Percentiles rank a stretch among this genome's conserved stretches.
Evolutionary conservation across 2,888 invertebrate genomes (phyloP).

Genomic region (Dryomyza anilis): DNA sequence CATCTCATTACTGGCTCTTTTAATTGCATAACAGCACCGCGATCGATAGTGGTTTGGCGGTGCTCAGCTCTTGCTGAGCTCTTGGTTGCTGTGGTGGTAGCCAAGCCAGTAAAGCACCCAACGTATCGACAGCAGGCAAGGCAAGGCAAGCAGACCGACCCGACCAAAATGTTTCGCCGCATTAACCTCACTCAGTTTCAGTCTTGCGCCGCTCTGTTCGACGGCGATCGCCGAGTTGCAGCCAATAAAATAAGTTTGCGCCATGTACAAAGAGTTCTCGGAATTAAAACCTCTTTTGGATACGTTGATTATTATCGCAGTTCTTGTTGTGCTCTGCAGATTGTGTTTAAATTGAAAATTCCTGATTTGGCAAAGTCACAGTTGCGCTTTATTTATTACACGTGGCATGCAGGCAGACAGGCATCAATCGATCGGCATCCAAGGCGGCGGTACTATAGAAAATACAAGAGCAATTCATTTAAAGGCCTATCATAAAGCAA

Average conservation of each 20-base stretch:
- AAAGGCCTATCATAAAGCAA: no score
- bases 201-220: not conserved
- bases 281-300: constrained; percentile 18
- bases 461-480: no score
- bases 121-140: not conserved
- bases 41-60: no score
- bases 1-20: no score
- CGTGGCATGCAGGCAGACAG: not conserved
- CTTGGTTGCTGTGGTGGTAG: no score
- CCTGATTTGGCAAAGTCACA: constrained; percentile 38
- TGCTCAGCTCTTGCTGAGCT: no score
- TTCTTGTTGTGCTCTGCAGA: constrained; percentile 5
- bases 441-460: no score
- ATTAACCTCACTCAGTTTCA: not conserved
- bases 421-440: not conserved
- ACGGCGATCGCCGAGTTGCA: not conserved
- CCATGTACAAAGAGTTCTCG: constrained; percentile 25
- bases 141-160: not conserved
- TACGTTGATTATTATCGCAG: constrained; percentile 9
- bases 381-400: constrained; percentile 37
- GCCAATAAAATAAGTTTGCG: constrained; percentile 15
- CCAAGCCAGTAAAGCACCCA: no score
- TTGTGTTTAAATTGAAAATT: constrained; percentile 38
- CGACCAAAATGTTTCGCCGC: not conserved
- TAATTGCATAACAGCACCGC: no score